Conservation (phyloP, 92 coral and sea anemone species). For the Chrysogorgia sp. region DNA sequence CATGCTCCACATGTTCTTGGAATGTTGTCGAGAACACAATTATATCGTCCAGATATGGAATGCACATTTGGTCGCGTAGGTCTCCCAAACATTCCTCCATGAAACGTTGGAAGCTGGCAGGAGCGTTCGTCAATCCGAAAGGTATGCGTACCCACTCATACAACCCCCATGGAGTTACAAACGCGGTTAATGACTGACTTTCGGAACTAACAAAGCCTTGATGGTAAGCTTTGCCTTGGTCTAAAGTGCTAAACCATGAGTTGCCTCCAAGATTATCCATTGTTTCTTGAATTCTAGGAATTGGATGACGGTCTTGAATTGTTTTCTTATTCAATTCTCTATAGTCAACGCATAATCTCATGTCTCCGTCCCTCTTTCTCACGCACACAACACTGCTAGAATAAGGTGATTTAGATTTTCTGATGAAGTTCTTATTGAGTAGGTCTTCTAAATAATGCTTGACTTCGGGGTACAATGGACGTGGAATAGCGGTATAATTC, state of each 20-base stretch:
- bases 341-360: slow-evolving; percentile 65
- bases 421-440: slow-evolving; percentile 33
- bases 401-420: slow-evolving; percentile 61
- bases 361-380: slow-evolving; percentile 58
- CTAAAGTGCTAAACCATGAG: slow-evolving; percentile 60
- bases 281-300: too few species aligned
- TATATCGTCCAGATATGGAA: too few species aligned
- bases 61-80: too few species aligned
- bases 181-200: slow-evolving; percentile 66
- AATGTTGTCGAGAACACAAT: too few species aligned
- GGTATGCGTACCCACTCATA: slow-evolving; percentile 71
- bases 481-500: too few species aligned
- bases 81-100: slow-evolving; percentile 70
- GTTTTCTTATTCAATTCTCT: slow-evolving; percentile 59
- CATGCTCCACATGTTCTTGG: too few species aligned
- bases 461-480: slow-evolving; percentile 47
- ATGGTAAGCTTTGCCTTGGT: too few species aligned
- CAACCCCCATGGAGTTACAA: slow-evolving; percentile 72
- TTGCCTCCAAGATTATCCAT: slow-evolving; percentile 63
- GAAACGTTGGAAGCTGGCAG: slow-evolving; percentile 68
- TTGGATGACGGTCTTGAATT: slow-evolving; percentile 65
- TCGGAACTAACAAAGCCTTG: slow-evolving; percentile 66
- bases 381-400: slow-evolving; percentile 68
- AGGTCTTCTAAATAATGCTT: slow-evolving; percentile 32
- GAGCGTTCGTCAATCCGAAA: slow-evolving; percentile 69